A percentile compares a stretch with the other conserved stretches of the same genome.
Evolutionary conservation across 2,888 invertebrate genomes (phyloP).

Genomic region (Endotricha flammealis): DNA sequence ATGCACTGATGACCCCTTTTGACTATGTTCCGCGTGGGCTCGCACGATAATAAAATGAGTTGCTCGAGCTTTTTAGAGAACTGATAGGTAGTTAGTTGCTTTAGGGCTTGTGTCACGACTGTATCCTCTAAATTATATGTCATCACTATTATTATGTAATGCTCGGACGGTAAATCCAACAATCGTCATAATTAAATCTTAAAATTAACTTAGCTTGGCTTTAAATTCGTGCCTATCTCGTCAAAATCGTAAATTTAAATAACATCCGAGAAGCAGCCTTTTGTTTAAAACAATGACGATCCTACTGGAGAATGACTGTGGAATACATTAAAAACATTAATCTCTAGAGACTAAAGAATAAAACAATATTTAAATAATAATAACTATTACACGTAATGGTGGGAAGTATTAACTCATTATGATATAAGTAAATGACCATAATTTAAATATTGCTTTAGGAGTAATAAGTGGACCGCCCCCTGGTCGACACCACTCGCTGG

Average conservation of each 20-base stretch:
- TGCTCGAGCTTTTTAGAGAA: constrained; percentile 54
- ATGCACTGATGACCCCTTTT: constrained; percentile 73
- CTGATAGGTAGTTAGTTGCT: constrained; percentile 51
- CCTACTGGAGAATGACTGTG: constrained; percentile 72
- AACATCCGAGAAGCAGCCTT: constrained; percentile 76
- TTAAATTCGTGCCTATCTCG: constrained; percentile 75
- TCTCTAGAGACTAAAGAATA: constrained; percentile 62
- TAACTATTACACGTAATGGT: constrained; percentile 66
- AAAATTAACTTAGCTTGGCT: constrained; percentile 74
- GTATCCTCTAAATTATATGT: constrained; percentile 60
- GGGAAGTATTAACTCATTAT: constrained; percentile 61
- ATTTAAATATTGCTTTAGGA: constrained; percentile 70
- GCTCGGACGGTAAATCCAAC: constrained; percentile 76
- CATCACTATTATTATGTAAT: constrained; percentile 71
- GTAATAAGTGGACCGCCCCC: constrained; percentile 48
- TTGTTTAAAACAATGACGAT: constrained; percentile 65
- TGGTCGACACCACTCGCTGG: constrained; percentile 32
- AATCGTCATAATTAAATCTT: constrained; percentile 65
- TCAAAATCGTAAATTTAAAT: constrained; percentile 65
- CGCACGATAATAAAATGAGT: constrained; percentile 51
- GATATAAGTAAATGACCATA: constrained; percentile 53
- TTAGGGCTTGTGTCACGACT: constrained; percentile 55
- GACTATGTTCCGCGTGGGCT: constrained; percentile 59
- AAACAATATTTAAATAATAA: constrained; percentile 71
- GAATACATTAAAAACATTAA: constrained; percentile 66